phyloP scores from a whole-genome alignment of 1,140 invertebrate genomes.

The Choristoneura fumiferana region DNA sequence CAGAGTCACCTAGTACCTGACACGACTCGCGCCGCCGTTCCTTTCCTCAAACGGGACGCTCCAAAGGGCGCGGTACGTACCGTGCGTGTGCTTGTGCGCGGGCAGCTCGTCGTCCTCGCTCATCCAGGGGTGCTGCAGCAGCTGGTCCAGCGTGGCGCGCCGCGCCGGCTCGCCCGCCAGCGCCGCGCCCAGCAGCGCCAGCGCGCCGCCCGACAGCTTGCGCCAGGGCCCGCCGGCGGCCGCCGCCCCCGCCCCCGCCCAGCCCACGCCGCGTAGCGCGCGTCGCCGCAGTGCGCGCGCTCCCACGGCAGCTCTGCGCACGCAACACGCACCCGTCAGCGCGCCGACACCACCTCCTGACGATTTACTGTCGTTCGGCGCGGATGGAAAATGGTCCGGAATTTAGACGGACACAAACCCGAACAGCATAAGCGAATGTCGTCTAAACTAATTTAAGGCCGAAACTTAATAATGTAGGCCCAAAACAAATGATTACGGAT shows the following conservation, averaged over 20 bases:
- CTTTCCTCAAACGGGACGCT: too few species aligned
- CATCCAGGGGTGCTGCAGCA: neutral
- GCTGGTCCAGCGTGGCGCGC: constrained; percentile 74
- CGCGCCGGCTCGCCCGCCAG: constrained; percentile 82
- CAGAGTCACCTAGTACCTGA: constrained; percentile 93
- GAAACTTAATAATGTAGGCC: too few species aligned
- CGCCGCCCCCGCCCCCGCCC: constrained; percentile 80
- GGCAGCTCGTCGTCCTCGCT: constrained; percentile 3
- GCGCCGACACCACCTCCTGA: neutral
- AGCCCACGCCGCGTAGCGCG: constrained; percentile 88
- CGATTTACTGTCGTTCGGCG: too few species aligned
- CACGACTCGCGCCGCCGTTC: constrained; percentile 53
- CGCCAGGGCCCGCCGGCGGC: constrained; percentile 86
- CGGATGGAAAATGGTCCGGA: too few species aligned
- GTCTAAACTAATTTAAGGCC: too few species aligned
- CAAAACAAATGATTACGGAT: too few species aligned
- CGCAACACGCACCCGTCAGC: neutral
- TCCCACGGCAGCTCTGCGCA: constrained; percentile 93
- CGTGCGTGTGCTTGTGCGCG: neutral
- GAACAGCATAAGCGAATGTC: too few species aligned
- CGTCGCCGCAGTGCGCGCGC: constrained; percentile 84
- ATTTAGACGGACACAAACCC: too few species aligned
- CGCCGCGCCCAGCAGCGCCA: constrained; percentile 87
- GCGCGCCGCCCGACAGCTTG: constrained; percentile 87
- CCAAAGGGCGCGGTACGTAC: too few species aligned